These are phyloP conservation scores for Ectropis grisescens DNA, from an alignment of 1,140 invertebrate species.

Conservation along the genomic window DNA sequence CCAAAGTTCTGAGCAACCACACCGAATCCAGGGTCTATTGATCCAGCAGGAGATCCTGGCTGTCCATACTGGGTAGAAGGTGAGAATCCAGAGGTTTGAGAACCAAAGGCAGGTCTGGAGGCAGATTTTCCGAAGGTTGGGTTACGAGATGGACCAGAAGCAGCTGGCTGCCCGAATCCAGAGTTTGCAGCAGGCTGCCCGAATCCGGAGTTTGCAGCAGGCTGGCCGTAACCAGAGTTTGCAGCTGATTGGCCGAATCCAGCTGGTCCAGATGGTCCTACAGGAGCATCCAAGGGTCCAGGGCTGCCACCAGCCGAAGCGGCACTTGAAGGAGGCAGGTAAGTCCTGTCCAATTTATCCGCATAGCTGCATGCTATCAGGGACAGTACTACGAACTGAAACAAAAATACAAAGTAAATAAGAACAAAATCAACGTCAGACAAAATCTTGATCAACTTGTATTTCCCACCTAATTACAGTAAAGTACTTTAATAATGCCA, in stretches of 20 bases:
- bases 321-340: conserved; percentile 73
- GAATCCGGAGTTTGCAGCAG: conserved; percentile 1
- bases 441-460: not conserved
- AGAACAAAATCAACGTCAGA: not conserved
- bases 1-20: conserved; percentile 4
- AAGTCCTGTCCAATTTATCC: conserved; percentile 73
- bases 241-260: not conserved
- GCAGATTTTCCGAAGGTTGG: not conserved
- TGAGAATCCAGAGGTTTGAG: conserved; percentile 3
- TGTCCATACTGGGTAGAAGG: conserved; percentile 1
- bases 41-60: conserved; percentile 1
- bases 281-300: conserved; percentile 40
- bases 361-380: conserved; percentile 47
- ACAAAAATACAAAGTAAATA: conserved; percentile 10
- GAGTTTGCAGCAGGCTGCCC: not conserved
- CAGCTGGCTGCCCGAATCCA: not conserved
- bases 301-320: conserved; percentile 67
- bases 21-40: conserved; percentile 3
- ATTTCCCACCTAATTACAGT: not conserved
- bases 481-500: not conserved
- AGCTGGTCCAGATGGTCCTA: conserved; percentile 1
- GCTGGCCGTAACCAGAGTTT: not conserved
- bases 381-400: conserved; percentile 47
- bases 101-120: not conserved
- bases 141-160: conserved; percentile 2